Evolutionary conservation across 2,888 invertebrate genomes (phyloP).

Genomic region (Falcaria lacertinaria): DNA sequence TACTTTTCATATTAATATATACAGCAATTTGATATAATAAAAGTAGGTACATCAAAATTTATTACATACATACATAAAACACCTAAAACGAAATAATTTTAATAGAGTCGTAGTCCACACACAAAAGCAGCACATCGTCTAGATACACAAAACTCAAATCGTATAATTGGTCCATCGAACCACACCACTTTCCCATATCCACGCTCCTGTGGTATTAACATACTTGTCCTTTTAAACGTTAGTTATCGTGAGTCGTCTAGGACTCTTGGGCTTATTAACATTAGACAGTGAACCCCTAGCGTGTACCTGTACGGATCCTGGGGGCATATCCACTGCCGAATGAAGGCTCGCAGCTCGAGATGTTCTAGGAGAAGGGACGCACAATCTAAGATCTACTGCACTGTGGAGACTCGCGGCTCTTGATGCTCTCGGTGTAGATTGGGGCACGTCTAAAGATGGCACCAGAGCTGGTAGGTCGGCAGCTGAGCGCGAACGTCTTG

Average conservation of each 20-base stretch:
- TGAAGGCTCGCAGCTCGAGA: constrained; percentile 67
- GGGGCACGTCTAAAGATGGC: constrained; percentile 72
- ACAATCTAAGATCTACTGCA: constrained; percentile 62
- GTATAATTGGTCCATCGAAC: constrained; percentile 35
- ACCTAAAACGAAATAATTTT: constrained; percentile 2
- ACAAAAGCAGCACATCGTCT: constrained; percentile 7
- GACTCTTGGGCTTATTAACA: constrained; percentile 60
- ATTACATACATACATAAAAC: constrained; percentile 7
- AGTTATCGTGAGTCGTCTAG: constrained; percentile 62
- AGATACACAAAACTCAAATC: constrained; percentile 11
- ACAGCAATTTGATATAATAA: constrained; percentile 14
- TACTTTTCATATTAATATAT: constrained; percentile 10
- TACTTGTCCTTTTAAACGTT: constrained; percentile 61
- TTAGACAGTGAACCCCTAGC: constrained; percentile 59
- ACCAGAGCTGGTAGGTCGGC: constrained; percentile 88
- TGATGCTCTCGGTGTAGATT: constrained; percentile 57
- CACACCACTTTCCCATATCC: constrained; percentile 19
- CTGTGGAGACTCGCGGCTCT: constrained; percentile 70
- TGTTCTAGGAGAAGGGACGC: constrained; percentile 58
- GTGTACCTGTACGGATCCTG: constrained; percentile 64
- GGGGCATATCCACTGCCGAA: constrained; percentile 60
- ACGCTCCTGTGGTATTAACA: constrained; percentile 12
- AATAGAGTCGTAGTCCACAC: constrained; percentile 6
- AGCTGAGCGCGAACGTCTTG: constrained; percentile 89
- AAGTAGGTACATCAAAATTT: not conserved